A percentile compares a stretch with the other conserved stretches of the same genome.
phyloP scores from a whole-genome alignment of 1,140 invertebrate genomes.

The Spodoptera frugiperda region DNA sequence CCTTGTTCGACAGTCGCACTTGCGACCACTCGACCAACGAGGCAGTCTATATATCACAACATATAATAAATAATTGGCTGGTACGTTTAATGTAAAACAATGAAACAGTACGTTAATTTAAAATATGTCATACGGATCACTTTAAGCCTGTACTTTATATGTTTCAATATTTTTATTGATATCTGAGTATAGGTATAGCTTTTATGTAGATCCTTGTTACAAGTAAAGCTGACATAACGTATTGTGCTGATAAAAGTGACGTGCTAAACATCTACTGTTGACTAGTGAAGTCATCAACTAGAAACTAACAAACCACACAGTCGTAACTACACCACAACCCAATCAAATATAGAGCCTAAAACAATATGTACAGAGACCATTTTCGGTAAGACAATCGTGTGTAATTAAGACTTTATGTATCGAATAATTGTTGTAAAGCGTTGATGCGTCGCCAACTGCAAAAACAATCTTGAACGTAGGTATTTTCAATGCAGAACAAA shows the following conservation, averaged over 20 bases:
- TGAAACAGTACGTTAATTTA: no score
- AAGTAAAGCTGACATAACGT: slow-evolving; percentile 44
- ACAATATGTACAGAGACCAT: neutral
- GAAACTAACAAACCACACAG: slow-evolving; percentile 11
- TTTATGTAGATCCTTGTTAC: slow-evolving; percentile 12
- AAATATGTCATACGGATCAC: no score
- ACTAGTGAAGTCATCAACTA: slow-evolving; percentile 63
- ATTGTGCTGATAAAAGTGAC: slow-evolving; percentile 52
- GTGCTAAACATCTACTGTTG: slow-evolving; percentile 48
- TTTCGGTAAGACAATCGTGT: neutral
- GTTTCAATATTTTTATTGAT: no score
- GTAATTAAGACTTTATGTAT: slow-evolving; percentile 4
- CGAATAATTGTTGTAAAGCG: slow-evolving; percentile 35
- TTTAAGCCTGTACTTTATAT: neutral
- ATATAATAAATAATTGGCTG: no score
- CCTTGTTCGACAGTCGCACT: no score
- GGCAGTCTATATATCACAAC: no score
- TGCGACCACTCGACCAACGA: no score
- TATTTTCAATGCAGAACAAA: slow-evolving; percentile 35
- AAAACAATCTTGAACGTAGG: slow-evolving; percentile 53
- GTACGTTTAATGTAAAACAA: no score
- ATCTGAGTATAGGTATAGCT: no score
- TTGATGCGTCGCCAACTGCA: slow-evolving; percentile 53
- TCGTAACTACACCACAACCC: neutral
- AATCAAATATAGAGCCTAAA: slow-evolving; percentile 17